Evolutionary conservation across 2,888 invertebrate genomes (phyloP), one percentile per base, ranked within the genome.

Genomic region (Ormyrus rosae): DNA sequence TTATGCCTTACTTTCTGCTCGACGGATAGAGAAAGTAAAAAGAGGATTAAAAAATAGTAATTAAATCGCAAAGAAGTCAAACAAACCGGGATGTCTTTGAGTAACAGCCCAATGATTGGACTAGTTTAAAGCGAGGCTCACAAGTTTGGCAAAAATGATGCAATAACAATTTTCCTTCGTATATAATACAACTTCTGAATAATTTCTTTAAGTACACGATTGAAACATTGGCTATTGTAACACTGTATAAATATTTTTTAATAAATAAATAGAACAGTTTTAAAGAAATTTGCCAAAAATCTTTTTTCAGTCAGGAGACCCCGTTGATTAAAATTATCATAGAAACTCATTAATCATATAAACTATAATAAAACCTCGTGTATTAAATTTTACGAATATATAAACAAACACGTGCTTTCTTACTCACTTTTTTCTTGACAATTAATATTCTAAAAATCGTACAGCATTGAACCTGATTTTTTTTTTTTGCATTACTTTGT

Each of bases 121-220:
- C 81, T 82, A 82, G 79, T 51, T 72, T 69, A 61, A 76, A 79
- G 81, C 81, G 81, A 82, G 81, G 81, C 81, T 82, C 79, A 69
- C 19, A 81, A 79, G 79, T 79, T 68, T 53, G 71, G 81, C 81
- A 75, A 81, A 78, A 81, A 71, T 71, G 58, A 58, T 64, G 78
- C 50, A 56, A 56, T 70, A 78, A 74, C 64, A 65, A 78, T 81
- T 71, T 77, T 68, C 50, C 65, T 81, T 64, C 34, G 56, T 70
- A 63, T 71, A 78, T 71, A 9, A 51, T 78, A 70, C 61, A 60
- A 71, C 69, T 81, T 67, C 75, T 78, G 71, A 69, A 11, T 63
- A 34, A 67, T 78, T 55, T 46, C 1, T 60, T 76, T 81, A 79
- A 78, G 78, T 78, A 81, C 75, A 71, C 63, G 51, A 58, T 70